phyloP scores from a whole-genome alignment of 2,797 vertebrate species.

The Xenopus petersii region DNA sequence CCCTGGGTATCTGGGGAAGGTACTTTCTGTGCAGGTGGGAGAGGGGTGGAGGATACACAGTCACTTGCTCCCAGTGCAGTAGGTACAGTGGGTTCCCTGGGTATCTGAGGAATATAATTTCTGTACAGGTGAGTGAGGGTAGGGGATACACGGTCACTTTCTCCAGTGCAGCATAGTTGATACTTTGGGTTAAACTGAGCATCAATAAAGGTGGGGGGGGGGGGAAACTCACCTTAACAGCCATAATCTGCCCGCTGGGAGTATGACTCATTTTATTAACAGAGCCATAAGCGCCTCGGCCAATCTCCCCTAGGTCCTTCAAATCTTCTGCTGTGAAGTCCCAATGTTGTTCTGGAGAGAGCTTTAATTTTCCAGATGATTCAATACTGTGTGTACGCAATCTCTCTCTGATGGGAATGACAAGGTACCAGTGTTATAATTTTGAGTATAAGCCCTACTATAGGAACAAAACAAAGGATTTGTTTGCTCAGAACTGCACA shows the following conservation, averaged over 20 bases:
- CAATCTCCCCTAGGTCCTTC: constrained; percentile 96
- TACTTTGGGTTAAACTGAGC: too few relatives aligned
- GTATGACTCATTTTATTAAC: constrained; percentile 99
- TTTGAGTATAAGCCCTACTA: background rate
- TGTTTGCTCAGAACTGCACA: too few relatives aligned
- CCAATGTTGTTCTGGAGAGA: constrained; percentile 94
- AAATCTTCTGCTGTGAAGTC: constrained; percentile 98
- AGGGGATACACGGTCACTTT: too few relatives aligned
- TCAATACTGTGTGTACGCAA: constrained; percentile 98
- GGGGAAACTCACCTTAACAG: constrained; percentile 87
- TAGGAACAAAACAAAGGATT: too few relatives aligned
- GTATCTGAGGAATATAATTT: too few relatives aligned
- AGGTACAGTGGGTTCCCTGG: too few relatives aligned
- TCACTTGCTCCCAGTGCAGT: too few relatives aligned
- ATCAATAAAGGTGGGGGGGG: constrained; percentile 5
- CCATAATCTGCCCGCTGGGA: constrained; percentile 97
- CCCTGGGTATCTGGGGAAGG: too few relatives aligned
- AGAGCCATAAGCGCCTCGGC: constrained; percentile 95
- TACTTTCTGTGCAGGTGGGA: too few relatives aligned
- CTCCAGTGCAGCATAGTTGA: too few relatives aligned
- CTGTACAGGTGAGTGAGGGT: too few relatives aligned
- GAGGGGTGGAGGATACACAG: too few relatives aligned
- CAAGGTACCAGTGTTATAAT: background rate
- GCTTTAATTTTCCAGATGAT: constrained; percentile 98
- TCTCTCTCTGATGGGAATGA: constrained; percentile 84